Evolutionary conservation across 53 echinoderm and acorn worm species (phyloP).

Genomic region (Crossaster papposus): DNA sequence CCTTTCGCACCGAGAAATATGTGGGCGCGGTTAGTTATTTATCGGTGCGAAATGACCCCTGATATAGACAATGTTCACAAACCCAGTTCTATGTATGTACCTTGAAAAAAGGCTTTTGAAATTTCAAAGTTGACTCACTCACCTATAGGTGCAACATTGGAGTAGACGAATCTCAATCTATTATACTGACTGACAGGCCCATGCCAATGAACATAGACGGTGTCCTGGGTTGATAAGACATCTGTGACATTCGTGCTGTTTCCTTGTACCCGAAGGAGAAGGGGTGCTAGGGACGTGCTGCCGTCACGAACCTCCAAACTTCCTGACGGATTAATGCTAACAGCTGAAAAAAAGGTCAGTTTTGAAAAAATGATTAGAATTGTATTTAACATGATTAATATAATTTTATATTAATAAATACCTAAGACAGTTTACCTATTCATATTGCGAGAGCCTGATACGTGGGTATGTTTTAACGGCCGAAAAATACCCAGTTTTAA

Average conservation of each 20-base stretch:
- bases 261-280: slow-evolving; percentile 36
- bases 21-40: too few relatives aligned
- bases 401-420: too few relatives aligned
- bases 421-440: too few relatives aligned
- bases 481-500: too few relatives aligned
- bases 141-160: slow-evolving; percentile 66
- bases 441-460: too few relatives aligned
- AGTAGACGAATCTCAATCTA: slow-evolving; percentile 63
- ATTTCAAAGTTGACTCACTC: neutral
- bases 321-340: slow-evolving; percentile 22
- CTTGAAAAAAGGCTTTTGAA: neutral
- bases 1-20: too few relatives aligned
- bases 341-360: neutral
- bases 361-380: neutral
- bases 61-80: too few relatives aligned
- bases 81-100: neutral
- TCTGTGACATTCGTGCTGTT: slow-evolving; percentile 21
- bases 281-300: slow-evolving; percentile 65
- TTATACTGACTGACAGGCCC: slow-evolving; percentile 54
- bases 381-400: too few relatives aligned
- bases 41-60: too few relatives aligned
- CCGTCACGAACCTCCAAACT: slow-evolving; percentile 75
- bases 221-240: slow-evolving; percentile 53
- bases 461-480: too few relatives aligned
- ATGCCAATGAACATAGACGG: slow-evolving; percentile 73